Evolutionary conservation across 2,888 invertebrate species (phyloP), one percentile per base, ranked within the genome.

Genomic region (Mermis nigrescens): DNA sequence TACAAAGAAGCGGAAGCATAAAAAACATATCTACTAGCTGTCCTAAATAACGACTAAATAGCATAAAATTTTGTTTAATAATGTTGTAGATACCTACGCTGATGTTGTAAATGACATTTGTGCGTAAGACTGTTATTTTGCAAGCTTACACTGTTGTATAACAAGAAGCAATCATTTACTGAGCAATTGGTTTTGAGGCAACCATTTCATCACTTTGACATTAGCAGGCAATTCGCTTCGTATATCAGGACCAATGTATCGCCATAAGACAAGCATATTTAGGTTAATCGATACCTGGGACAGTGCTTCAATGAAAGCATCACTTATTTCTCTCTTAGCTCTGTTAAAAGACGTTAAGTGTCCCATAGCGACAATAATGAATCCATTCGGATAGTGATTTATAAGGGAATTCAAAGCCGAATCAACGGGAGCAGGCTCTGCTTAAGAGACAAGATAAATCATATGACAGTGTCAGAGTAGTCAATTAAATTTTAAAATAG

Each of bases 161-260:
- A n/a, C n/a, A n/a, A n/a, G n/a, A n/a, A n/a, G n/a, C n/a, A n/a
- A n/a, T n/a, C n/a, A n/a, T n/a, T n/a, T n/a, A n/a, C n/a, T n/a
- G n/a, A n/a, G n/a, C 51, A 48, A 48, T 48, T 48, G n/a, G 12
- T 24, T 48, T 48, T 48, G 51, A 7, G 51, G 51, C n/a, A 48
- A 24, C 51, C 51, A 48, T 7, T 48, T 48, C 19, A 24, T 7
- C 7, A 12, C 7, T 7, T 48, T 7, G 7, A 48, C 51, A 12
- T 24, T 24, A 7, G 12, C 51, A 24, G 12, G 51, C 7, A 24
- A 7, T n/a, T n/a, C n/a, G n/a, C 24, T 24, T 48, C 24, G 19
- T 7, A 48, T 24, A n/a, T 48, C 24, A 24, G 15, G 51, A 12
- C 51, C 51, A 24, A 7, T 24, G 24, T 48, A 48, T 24, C 24